A percentile compares a stretch with the other conserved stretches of the same genome.
Evolutionary conservation across 2,113 vertebrate species (phyloP).

Genomic region (Tragelaphus imberbis): DNA sequence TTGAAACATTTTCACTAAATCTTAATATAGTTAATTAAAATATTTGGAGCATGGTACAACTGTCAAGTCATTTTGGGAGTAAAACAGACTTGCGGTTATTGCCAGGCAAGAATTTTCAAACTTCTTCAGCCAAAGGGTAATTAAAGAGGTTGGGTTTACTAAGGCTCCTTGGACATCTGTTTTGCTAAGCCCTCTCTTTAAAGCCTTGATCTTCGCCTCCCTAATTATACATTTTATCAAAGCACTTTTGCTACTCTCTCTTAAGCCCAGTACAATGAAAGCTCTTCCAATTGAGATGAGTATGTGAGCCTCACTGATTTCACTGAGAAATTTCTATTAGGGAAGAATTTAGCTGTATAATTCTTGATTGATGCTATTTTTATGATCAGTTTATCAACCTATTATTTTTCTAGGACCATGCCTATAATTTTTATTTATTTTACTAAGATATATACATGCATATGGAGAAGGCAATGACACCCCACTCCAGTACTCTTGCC

Average conservation of each 20-base stretch:
- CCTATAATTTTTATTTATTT: neutral
- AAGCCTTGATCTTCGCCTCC: conserved; percentile 58
- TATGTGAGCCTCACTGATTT: neutral
- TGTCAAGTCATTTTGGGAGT: conserved; percentile 31
- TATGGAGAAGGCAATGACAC: too few relatives aligned
- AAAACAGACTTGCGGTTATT: neutral
- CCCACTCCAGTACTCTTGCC: too few relatives aligned
- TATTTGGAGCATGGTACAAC: neutral
- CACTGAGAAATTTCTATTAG: neutral
- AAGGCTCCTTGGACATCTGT: conserved; percentile 45
- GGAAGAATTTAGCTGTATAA: neutral
- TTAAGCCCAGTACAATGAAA: conserved; percentile 41
- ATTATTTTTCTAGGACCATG: neutral
- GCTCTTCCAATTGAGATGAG: conserved; percentile 14
- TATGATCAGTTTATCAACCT: neutral
- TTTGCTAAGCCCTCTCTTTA: conserved; percentile 56
- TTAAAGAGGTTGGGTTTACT: conserved; percentile 27
- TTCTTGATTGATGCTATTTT: neutral
- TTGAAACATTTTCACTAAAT: conserved; percentile 21
- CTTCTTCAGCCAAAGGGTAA: conserved; percentile 50
- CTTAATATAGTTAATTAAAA: neutral
- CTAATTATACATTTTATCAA: conserved; percentile 58
- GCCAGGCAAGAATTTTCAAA: neutral
- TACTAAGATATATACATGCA: neutral
- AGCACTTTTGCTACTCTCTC: conserved; percentile 44